These are phyloP conservation scores for Scelioninae gen. 1 DNA, from an alignment of 2,888 invertebrate species.

Conservation along the genomic window DNA sequence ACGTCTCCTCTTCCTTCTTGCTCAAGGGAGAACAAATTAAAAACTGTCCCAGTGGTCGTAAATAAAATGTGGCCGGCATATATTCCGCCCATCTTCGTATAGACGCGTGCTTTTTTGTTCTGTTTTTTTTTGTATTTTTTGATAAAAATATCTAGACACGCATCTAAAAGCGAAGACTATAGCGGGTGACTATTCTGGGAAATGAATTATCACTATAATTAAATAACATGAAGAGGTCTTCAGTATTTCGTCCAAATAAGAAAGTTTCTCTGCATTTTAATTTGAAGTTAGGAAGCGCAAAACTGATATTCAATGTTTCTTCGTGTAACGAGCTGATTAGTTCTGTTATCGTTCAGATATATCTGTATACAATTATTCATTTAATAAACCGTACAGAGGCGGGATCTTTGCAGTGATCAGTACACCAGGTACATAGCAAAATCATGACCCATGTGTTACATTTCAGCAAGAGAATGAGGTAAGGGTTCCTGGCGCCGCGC, in stretches of 20 bases:
- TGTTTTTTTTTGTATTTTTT: conserved; percentile 72
- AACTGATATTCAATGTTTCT: neutral
- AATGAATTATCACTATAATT: conserved; percentile 34
- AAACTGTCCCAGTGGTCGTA: conserved; percentile 84
- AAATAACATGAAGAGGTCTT: conserved; percentile 25
- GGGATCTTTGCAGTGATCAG: conserved; percentile 23
- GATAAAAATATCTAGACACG: conserved; percentile 81
- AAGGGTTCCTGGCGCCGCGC: conserved; percentile 83
- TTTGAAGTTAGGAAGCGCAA: neutral
- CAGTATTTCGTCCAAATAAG: no score
- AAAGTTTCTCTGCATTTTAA: no score
- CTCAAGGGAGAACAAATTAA: conserved; percentile 83
- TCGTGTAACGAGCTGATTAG: conserved; percentile 10
- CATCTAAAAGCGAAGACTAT: conserved; percentile 79
- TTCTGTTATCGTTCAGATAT: conserved; percentile 15
- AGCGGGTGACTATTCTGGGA: conserved; percentile 75
- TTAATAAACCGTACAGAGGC: conserved; percentile 22
- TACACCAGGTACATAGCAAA: conserved; percentile 78
- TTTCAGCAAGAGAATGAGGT: conserved; percentile 81
- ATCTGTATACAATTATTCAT: conserved; percentile 33
- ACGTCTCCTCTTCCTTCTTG: conserved; percentile 72
- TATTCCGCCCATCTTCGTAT: conserved; percentile 81
- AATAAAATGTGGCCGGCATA: conserved; percentile 83
- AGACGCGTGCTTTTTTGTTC: conserved; percentile 70
- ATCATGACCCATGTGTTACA: conserved; percentile 75